Evolutionary conservation across 2,113 vertebrate species (phyloP).

Genomic region (Chitala chitala): DNA sequence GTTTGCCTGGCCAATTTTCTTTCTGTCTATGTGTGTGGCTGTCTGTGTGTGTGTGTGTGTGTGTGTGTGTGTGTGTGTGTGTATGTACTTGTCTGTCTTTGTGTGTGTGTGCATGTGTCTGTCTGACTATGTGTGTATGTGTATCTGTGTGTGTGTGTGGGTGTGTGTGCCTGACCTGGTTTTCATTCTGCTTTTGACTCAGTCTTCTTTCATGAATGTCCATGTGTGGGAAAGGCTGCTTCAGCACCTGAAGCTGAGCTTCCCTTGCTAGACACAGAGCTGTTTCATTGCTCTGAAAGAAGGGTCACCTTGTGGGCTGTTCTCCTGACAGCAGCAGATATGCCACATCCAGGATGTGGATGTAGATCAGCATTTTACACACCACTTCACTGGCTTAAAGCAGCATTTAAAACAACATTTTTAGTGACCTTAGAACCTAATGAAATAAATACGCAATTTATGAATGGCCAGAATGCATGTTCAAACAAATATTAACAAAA

Average conservation of each 20-base stretch:
- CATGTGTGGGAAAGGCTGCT: neutral
- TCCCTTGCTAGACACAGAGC: neutral
- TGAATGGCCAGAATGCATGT: neutral
- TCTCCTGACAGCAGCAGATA: neutral
- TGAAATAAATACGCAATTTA: neutral
- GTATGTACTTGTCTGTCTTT: no score
- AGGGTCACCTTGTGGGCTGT: neutral
- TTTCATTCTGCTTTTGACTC: conserved; percentile 1
- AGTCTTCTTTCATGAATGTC: neutral
- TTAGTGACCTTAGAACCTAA: neutral
- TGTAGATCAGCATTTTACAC: neutral
- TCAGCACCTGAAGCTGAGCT: neutral
- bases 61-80: no score
- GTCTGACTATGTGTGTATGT: no score
- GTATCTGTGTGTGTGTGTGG: no score
- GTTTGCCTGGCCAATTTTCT: neutral
- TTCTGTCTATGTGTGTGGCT: no score
- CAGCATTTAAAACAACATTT: no score
- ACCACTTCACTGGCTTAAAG: neutral
- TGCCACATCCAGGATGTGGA: neutral
- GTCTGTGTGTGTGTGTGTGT: no score
- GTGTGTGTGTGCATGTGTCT: no score
- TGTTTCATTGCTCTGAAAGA: neutral
- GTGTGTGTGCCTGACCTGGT: neutral
- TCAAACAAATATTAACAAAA: neutral